Conservation (phyloP, 1,140 invertebrate genomes). For the Pachypsylla venusta region DNA sequence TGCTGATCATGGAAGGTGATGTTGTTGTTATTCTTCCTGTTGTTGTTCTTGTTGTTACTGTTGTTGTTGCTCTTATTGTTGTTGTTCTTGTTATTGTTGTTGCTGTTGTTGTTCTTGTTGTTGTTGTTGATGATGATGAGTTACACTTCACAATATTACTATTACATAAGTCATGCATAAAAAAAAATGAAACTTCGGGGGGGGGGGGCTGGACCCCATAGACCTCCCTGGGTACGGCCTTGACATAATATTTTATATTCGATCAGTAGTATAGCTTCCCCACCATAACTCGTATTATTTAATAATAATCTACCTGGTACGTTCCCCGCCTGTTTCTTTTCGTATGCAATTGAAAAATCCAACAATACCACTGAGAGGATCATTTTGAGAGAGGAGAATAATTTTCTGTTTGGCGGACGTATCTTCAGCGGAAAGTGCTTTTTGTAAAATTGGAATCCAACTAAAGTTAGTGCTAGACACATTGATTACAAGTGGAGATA, state of each 20-base stretch:
- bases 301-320: constrained; percentile 26
- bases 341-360: constrained; percentile 65
- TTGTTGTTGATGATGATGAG: no score
- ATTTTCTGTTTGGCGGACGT: constrained; percentile 29
- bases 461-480: constrained; percentile 30
- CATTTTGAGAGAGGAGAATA: constrained; percentile 42
- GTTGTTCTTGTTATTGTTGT: no score
- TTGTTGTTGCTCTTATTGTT: no score
- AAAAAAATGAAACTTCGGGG: no score
- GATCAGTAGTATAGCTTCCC: neutral
- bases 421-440: constrained; percentile 37
- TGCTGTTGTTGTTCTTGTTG: no score
- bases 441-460: constrained; percentile 40
- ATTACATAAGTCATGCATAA: no score
- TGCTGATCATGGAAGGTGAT: no score
- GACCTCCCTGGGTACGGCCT: no score
- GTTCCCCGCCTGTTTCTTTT: constrained; percentile 48
- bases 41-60: no score
- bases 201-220: no score
- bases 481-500: constrained; percentile 23
- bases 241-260: neutral
- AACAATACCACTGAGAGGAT: constrained; percentile 56
- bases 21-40: no score
- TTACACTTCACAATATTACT: no score
- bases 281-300: neutral